Evolutionary conservation across 2,113 vertebrate species (phyloP).

Genomic region (Pelobates fuscus): DNA sequence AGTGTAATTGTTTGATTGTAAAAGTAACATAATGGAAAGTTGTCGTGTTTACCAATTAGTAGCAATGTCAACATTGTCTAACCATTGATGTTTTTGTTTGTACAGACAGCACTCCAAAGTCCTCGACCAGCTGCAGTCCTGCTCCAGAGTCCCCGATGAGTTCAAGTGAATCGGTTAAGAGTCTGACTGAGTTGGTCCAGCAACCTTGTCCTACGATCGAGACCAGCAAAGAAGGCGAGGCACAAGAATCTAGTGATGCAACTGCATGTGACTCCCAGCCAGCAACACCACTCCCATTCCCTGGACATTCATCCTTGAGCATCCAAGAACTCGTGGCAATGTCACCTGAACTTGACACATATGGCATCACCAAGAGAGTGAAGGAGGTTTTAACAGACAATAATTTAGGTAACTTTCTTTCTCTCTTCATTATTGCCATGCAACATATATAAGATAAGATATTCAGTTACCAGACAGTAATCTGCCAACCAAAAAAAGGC

Average conservation of each 20-base stretch:
- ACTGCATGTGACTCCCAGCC: slow-evolving; percentile 79
- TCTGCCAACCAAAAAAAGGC: too few relatives aligned
- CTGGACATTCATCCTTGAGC: slow-evolving; percentile 85
- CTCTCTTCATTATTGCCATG: too few relatives aligned
- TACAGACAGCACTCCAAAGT: slow-evolving; percentile 92
- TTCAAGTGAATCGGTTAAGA: slow-evolving; percentile 90
- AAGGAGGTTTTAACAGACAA: slow-evolving; percentile 95
- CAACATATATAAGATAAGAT: too few relatives aligned
- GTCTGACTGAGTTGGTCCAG: slow-evolving; percentile 78
- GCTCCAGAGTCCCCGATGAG: slow-evolving; percentile 93
- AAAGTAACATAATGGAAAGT: too few relatives aligned
- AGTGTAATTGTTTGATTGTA: too few relatives aligned
- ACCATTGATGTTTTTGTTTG: slow-evolving; percentile 52
- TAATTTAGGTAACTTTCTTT: slow-evolving; percentile 84
- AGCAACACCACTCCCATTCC: slow-evolving; percentile 76
- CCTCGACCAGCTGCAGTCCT: slow-evolving; percentile 93
- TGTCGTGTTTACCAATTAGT: too few relatives aligned
- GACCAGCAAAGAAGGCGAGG: slow-evolving; percentile 74
- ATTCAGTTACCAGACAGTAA: too few relatives aligned
- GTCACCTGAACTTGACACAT: slow-evolving; percentile 92
- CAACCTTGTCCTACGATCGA: slow-evolving; percentile 82
- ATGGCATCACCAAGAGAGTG: slow-evolving; percentile 93
- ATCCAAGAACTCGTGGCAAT: slow-evolving; percentile 91
- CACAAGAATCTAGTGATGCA: slow-evolving; percentile 70
- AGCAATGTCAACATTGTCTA: too few relatives aligned